These are phyloP conservation scores for Aethina tumida DNA, from an alignment of 1,140 invertebrate species.

Conservation along the genomic window DNA sequence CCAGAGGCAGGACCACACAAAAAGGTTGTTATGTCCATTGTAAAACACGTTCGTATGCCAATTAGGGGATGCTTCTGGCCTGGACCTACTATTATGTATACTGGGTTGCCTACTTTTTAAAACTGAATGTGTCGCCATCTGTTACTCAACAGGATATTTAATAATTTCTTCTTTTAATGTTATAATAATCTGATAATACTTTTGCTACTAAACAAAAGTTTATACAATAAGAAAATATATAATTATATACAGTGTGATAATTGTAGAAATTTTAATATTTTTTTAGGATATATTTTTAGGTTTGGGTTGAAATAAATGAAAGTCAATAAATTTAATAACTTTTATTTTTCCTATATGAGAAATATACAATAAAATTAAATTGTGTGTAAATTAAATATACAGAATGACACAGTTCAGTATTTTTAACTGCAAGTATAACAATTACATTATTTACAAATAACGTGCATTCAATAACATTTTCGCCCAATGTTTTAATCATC, in stretches of 20 bases:
- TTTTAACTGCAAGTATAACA: slow-evolving; percentile 24
- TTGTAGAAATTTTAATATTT: slow-evolving; percentile 4
- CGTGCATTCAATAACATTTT: slow-evolving; percentile 14
- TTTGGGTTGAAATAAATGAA: slow-evolving; percentile 2
- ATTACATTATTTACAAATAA: slow-evolving; percentile 29
- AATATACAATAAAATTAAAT: slow-evolving; percentile 30
- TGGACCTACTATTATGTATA: too few relatives aligned
- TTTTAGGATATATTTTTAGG: slow-evolving; percentile 7
- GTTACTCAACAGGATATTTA: too few relatives aligned
- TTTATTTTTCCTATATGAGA: slow-evolving; percentile 22
- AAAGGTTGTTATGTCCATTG: too few relatives aligned
- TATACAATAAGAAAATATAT: too few relatives aligned
- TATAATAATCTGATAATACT: too few relatives aligned
- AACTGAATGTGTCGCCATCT: too few relatives aligned
- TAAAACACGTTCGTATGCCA: too few relatives aligned
- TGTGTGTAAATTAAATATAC: slow-evolving; percentile 29
- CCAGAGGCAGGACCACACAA: too few relatives aligned
- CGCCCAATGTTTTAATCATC: slow-evolving; percentile 1
- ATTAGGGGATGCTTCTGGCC: too few relatives aligned
- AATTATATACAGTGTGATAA: neutral
- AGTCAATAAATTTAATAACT: slow-evolving; percentile 5
- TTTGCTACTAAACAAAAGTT: too few relatives aligned
- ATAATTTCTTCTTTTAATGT: too few relatives aligned
- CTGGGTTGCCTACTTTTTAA: too few relatives aligned
- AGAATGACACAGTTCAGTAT: slow-evolving; percentile 23